Conservation (phyloP, 2,113 vertebrate genomes). For the Ardeotis arabs region DNA sequence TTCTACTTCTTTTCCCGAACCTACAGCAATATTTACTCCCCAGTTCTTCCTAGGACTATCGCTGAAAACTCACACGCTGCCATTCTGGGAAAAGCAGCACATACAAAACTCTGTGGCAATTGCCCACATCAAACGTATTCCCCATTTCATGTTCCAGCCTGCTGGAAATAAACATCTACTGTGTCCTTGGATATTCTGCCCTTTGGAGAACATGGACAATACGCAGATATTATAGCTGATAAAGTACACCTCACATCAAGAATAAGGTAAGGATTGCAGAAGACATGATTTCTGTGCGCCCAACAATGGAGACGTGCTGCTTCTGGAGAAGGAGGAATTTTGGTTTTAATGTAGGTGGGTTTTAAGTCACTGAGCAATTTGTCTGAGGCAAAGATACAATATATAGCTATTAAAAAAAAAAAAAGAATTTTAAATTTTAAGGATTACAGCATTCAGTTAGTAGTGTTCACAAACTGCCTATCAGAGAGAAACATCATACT, state of each 20-base stretch:
- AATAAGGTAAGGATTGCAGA: not conserved
- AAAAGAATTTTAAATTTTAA: not conserved
- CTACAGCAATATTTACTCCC: too few relatives aligned
- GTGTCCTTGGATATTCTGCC: not conserved
- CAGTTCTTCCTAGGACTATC: not conserved
- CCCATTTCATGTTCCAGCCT: not conserved
- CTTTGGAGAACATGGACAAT: not conserved
- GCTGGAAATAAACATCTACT: not conserved
- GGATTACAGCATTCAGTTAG: not conserved
- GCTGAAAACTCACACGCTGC: not conserved
- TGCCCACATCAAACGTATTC: not conserved
- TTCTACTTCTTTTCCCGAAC: not conserved
- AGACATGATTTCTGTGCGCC: not conserved
- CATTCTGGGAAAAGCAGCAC: not conserved
- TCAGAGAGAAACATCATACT: not conserved
- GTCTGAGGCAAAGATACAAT: not conserved
- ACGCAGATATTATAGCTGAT: not conserved
- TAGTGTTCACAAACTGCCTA: not conserved
- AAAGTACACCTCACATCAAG: not conserved
- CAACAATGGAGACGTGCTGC: accelerated
- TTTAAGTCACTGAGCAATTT: not conserved
- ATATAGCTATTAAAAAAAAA: not conserved
- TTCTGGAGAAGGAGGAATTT: not conserved
- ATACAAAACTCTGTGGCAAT: not conserved
- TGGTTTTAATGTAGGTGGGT: not conserved